A percentile compares a stretch with the other conserved stretches of the same genome.
Evolutionary conservation across 2,888 invertebrate species (phyloP).

Genomic region (Gastrophysa polygoni): DNA sequence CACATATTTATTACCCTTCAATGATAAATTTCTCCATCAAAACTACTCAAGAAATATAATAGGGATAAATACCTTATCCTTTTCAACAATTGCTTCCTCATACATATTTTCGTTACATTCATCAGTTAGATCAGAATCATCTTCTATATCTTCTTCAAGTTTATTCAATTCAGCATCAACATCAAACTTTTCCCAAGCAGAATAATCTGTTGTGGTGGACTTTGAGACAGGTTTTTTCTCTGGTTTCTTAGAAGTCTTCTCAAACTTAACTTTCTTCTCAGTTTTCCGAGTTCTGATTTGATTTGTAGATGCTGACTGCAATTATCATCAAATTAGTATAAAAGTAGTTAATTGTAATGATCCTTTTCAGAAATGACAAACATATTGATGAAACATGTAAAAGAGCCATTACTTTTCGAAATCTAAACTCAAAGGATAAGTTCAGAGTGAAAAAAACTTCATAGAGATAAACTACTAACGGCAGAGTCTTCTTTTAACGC

Average conservation of each 20-base stretch:
- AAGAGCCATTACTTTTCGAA: not conserved
- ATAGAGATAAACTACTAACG: conserved; percentile 11
- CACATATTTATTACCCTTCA: conserved; percentile 82
- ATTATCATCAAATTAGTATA: too few relatives aligned
- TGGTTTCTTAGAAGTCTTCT: conserved; percentile 22
- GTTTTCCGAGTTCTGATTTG: conserved; percentile 17
- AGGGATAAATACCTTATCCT: conserved; percentile 65
- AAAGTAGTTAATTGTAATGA: too few relatives aligned
- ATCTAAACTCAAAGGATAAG: not conserved
- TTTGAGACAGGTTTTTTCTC: conserved; percentile 25
- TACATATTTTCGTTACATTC: conserved; percentile 63
- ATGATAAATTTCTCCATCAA: too few relatives aligned
- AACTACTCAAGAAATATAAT: too few relatives aligned
- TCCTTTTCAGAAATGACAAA: too few relatives aligned
- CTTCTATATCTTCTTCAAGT: conserved; percentile 63
- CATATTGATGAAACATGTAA: too few relatives aligned
- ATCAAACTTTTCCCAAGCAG: conserved; percentile 81
- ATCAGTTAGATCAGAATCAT: conserved; percentile 60
- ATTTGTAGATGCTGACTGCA: conserved; percentile 15
- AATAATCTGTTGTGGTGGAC: conserved; percentile 63
- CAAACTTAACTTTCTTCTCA: conserved; percentile 10
- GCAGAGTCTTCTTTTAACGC: conserved; percentile 29
- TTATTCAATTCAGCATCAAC: conserved; percentile 71
- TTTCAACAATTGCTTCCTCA: conserved; percentile 71
- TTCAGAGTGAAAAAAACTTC: too few relatives aligned